Evolutionary conservation across 2,113 vertebrate genomes (phyloP), one percentile per base, ranked within the genome.

Genomic region (Numida meleagris): DNA sequence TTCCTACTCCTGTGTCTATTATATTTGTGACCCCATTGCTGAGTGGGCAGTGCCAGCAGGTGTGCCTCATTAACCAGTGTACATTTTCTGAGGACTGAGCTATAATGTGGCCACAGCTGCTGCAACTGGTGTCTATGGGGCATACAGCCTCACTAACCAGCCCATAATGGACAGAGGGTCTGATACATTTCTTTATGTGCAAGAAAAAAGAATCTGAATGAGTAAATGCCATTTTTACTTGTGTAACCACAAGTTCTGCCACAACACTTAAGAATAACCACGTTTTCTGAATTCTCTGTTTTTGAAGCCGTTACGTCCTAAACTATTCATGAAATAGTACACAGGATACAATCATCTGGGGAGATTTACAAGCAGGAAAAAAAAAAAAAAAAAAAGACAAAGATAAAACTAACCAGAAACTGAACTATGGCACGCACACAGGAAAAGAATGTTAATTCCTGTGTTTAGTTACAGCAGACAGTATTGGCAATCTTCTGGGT

Each of bases 111-210:
- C 29, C 53, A 13, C 17, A 13, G 18, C 8, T 4, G 16, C 19
- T 78, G 70, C 9, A 73, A 23, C 51, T 34, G 15, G 67, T 10
- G 25, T 63, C 36, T 40, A 40, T 27, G 11, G 17, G 24, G 15
- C 25, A 36, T 62, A 36, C 24, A 40, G 36, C 38, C 50, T 19
- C n/a, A 31, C 67, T 17, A 0, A 2, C 34, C 36, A 45, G 78
- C 24, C 48, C 14, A 6, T 2, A 38, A 34, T 7, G 7, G 4
- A 33, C 29, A 19, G 50, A 14, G 27, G 23, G 33, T 42, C 43
- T 0, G 2, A 10, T 5, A 20, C 18, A 4, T 38, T 65, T 68
- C 40, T 85, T 66, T 40, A 51, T 0, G 0, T 34, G 42, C 29
- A 65, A 13, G 50, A 57, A 50, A 68, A 75, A 21, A 24, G 24